Base-by-base conservation (phyloP, 2,888 invertebrate species). In the Choreutis nemorana region DNA sequence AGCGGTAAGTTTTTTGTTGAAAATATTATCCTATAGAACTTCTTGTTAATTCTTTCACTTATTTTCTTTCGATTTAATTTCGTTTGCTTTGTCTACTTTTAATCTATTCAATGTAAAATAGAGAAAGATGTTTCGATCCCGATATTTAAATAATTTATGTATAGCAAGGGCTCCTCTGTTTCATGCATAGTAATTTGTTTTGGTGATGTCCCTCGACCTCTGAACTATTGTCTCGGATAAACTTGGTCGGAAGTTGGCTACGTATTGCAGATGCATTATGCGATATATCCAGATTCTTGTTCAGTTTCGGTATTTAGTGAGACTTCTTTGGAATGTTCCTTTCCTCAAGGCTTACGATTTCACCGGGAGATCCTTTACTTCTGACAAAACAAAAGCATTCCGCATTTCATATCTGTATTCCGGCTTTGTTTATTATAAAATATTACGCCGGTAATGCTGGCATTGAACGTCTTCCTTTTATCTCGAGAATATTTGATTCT, bases 151-250 rank as follows among this genome's bases (percentile, higher is more conserved):
- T 51, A 46, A 54, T 55, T 54, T 59, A 56, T 50, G 51, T 44
- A 44, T 42, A 46, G 46, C 48, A 46, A 46, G 46, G 44, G 44
- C 45, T 41, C 42, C 38, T 40, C 40, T 41, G 45, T 44, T 49
- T 55, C 44, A 57, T 61, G 71, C 61, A 73, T 73, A 70, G 61
- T 64, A 68, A 75, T 44, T 43, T 59, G 60, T 44, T 36, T 44
- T 42, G 45, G 50, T 55, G 51, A 57, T 60, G 59, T 58, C 58
- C 56, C 58, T 53, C 55, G 50, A 55, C 53, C 58, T 55, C 44
- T 50, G 44, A 56, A 58, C 58, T 61, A 60, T 56, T 57, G 62
- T 62, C 58, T 55, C 57, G 60, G 56, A 53, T 53, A 54, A 45
- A 55, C 47, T 43, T 48, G 61, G 53, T 62, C 68, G 71, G 73